Evolutionary conservation across 2,888 invertebrate species (phyloP).

Genomic region (Ochropleura plecta): DNA sequence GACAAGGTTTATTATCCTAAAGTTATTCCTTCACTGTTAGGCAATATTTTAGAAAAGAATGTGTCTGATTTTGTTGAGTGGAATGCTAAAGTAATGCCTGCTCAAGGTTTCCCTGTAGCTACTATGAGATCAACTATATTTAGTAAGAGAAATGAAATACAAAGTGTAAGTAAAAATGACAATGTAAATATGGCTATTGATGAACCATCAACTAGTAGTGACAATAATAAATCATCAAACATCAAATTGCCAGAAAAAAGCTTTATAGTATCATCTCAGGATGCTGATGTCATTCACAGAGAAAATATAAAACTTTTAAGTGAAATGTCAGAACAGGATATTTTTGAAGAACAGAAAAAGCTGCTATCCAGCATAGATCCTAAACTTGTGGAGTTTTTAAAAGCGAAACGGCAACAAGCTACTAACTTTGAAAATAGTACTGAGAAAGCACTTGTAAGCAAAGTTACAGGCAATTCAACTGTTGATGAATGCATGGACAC

Average conservation of each 20-base stretch:
- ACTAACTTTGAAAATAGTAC: constrained; percentile 23
- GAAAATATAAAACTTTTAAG: constrained; percentile 93
- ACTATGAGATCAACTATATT: constrained; percentile 79
- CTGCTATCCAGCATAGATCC: constrained; percentile 92
- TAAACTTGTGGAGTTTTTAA: constrained; percentile 92
- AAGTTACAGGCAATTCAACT: constrained; percentile 16
- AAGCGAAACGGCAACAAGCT: constrained; percentile 77
- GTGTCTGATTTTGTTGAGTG: constrained; percentile 65
- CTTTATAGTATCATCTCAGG: constrained; percentile 85
- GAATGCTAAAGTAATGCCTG: constrained; percentile 76
- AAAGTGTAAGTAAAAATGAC: constrained; percentile 38
- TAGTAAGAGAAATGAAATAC: constrained; percentile 70
- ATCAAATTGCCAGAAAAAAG: constrained; percentile 81
- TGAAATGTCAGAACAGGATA: constrained; percentile 93
- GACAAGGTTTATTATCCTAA: constrained; percentile 87
- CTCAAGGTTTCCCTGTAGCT: constrained; percentile 89
- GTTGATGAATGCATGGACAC: constrained; percentile 76
- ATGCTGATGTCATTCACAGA: constrained; percentile 92
- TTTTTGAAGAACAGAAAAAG: constrained; percentile 93
- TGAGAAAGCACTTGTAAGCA: constrained; percentile 30
- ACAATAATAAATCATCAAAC: constrained; percentile 33
- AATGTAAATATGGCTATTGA: constrained; percentile 77
- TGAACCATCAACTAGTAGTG: constrained; percentile 56
- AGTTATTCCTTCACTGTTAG: constrained; percentile 84
- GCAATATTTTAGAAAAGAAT: constrained; percentile 91